These are phyloP conservation scores for Sebastes fasciatus DNA, from an alignment of 2,113 vertebrate species.

Conservation along the genomic window DNA sequence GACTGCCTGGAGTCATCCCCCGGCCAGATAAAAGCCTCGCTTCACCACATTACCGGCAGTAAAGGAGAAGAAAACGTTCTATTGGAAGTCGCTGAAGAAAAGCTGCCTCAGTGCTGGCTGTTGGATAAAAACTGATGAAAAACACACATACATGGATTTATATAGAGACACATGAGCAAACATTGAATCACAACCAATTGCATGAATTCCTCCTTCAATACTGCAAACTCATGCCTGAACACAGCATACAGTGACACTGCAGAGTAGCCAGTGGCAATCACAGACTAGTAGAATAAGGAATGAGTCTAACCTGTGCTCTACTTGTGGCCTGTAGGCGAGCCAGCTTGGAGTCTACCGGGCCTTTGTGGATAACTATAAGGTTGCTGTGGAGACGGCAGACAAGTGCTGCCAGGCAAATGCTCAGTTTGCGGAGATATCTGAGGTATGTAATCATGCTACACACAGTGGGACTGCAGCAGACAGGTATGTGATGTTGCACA, in stretches of 20 bases:
- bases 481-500: slow-evolving; percentile 61
- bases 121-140: slow-evolving; percentile 51
- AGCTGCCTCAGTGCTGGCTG: slow-evolving; percentile 54
- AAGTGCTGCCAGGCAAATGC: slow-evolving; percentile 98
- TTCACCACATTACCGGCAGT: slow-evolving; percentile 68
- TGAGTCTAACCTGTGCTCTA: slow-evolving; percentile 18
- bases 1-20: slow-evolving; percentile 79
- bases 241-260: not conserved
- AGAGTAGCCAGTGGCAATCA: slow-evolving; percentile 3
- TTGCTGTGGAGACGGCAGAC: slow-evolving; percentile 97
- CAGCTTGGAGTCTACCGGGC: slow-evolving; percentile 98
- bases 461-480: slow-evolving; percentile 48
- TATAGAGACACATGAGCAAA: slow-evolving; percentile 14
- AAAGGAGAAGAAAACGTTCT: slow-evolving; percentile 60
- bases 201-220: not conserved
- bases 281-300: not conserved
- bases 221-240: not conserved
- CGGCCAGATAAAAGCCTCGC: slow-evolving; percentile 76
- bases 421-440: slow-evolving; percentile 98
- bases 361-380: slow-evolving; percentile 99
- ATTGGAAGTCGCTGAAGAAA: slow-evolving; percentile 61
- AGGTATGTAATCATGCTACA: slow-evolving; percentile 86
- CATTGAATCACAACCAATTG: not conserved
- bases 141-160: not conserved
- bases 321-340: slow-evolving; percentile 88